Conservation (phyloP, 2,113 vertebrate genomes). For the Penelope pileata region DNA sequence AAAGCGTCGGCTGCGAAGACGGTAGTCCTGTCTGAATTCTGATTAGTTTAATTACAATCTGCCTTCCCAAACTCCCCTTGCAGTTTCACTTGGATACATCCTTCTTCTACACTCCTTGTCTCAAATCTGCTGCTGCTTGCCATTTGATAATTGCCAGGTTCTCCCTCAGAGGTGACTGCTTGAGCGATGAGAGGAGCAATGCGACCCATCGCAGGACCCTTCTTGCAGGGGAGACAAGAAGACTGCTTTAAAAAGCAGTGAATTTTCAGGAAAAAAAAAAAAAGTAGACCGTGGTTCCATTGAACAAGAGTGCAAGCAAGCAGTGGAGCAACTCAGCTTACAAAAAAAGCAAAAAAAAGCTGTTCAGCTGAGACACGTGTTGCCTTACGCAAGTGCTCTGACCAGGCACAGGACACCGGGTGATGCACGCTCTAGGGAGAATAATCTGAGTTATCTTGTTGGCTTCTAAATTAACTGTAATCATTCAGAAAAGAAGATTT, state of each 20-base stretch:
- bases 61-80: neutral
- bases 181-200: neutral
- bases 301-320: neutral
- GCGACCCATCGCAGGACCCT: neutral
- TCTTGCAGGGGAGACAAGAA: neutral
- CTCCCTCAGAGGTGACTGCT: neutral
- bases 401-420: fast-evolving
- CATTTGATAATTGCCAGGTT: neutral
- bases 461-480: neutral
- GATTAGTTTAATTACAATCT: neutral
- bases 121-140: neutral
- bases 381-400: neutral
- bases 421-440: neutral
- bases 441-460: neutral
- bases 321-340: fast-evolving
- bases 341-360: neutral
- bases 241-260: neutral
- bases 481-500: neutral
- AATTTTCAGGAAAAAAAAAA: neutral
- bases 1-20: neutral
- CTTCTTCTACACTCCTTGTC: neutral
- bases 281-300: neutral
- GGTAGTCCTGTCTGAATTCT: neutral
- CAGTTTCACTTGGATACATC: neutral
- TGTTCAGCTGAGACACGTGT: neutral